A percentile compares a stretch with the other conserved stretches of the same genome.
Evolutionary conservation across 2,113 vertebrate species (phyloP).

Genomic region (Chrysochloris asiatica): DNA sequence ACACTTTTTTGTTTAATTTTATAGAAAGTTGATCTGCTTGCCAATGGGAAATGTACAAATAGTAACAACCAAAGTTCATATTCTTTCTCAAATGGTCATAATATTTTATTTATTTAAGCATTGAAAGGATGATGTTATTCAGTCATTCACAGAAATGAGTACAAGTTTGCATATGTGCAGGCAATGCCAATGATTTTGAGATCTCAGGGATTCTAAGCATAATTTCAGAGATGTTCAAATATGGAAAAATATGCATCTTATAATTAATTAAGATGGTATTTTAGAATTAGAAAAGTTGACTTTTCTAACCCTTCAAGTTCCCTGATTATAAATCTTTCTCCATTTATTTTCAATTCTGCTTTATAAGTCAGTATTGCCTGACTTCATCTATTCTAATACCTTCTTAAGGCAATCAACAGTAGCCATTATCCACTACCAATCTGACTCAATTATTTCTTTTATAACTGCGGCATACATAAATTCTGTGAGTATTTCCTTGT

Average conservation of each 20-base stretch:
- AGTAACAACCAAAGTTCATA: neutral
- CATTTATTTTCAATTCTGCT: neutral
- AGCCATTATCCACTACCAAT: neutral
- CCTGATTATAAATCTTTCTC: neutral
- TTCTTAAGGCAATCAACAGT: neutral
- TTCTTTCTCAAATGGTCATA: neutral
- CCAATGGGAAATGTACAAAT: neutral
- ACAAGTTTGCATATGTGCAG: neutral
- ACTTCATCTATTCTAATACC: neutral
- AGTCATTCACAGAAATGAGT: neutral
- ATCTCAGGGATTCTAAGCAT: neutral
- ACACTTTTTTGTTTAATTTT: neutral
- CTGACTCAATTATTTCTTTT: neutral
- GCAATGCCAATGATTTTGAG: neutral
- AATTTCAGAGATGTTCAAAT: neutral
- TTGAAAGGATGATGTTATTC: neutral
- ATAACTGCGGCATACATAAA: neutral
- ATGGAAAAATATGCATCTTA: accelerated
- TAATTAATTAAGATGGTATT: neutral
- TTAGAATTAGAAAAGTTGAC: neutral
- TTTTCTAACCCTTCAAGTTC: neutral
- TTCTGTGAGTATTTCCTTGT: neutral
- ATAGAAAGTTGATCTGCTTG: neutral
- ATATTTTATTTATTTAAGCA: slow-evolving; percentile 9
- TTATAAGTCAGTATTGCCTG: neutral